Percentiles rank a stretch among this genome's conserved stretches.
phyloP scores from a whole-genome alignment of 2,797 vertebrate species.

The Enteromius treurensis region DNA sequence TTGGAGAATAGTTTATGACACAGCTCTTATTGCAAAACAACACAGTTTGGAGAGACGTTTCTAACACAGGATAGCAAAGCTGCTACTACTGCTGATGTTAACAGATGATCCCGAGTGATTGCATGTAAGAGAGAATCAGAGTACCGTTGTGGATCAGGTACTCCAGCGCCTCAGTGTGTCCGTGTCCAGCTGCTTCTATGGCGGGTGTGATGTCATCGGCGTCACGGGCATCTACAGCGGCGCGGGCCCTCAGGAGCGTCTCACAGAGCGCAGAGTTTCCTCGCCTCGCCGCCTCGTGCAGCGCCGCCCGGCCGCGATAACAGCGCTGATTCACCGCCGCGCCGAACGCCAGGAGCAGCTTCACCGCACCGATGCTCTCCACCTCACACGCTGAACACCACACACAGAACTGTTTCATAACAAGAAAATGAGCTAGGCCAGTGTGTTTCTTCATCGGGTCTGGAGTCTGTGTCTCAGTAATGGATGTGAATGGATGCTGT shows the following conservation, averaged over 20 bases:
- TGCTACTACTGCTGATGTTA: neutral
- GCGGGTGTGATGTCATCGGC: conserved; percentile 88
- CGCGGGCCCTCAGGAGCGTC: conserved; percentile 83
- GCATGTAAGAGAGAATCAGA: no score
- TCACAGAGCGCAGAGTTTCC: conserved; percentile 87
- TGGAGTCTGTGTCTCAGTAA: no score
- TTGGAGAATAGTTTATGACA: neutral
- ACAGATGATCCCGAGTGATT: neutral
- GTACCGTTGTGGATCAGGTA: conserved; percentile 88
- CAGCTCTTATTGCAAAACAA: neutral
- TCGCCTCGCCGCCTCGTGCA: conserved; percentile 89
- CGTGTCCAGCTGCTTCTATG: conserved; percentile 89
- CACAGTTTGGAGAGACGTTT: neutral
- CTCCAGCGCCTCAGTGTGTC: conserved; percentile 80
- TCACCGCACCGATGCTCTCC: conserved; percentile 81
- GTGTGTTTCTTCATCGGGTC: neutral
- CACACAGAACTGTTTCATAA: neutral
- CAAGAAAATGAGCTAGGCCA: neutral
- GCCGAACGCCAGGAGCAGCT: conserved; percentile 81
- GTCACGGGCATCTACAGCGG: conserved; percentile 85
- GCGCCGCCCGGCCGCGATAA: conserved; percentile 89
- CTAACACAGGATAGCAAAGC: neutral
- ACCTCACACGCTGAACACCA: conserved; percentile 84
- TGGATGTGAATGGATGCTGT: no score
- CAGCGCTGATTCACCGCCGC: conserved; percentile 92